Percentiles rank a stretch among this genome's conserved stretches.
phyloP scores from a whole-genome alignment of 2,888 invertebrate genomes.

The Heteromyza rotundicornis region DNA sequence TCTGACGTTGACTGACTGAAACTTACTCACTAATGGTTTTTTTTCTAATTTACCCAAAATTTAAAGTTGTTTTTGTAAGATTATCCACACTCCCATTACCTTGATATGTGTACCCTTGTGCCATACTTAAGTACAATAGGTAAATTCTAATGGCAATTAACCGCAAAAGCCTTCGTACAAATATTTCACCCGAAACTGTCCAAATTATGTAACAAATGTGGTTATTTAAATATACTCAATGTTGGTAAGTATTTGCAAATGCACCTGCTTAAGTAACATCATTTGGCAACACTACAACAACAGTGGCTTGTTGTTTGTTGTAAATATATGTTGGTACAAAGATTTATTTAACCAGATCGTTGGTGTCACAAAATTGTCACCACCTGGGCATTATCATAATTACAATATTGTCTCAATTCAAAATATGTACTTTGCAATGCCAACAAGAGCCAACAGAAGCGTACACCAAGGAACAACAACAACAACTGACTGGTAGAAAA shows the following conservation, averaged over 20 bases:
- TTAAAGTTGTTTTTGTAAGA: too few species aligned
- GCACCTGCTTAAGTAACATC: not conserved
- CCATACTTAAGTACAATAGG: too few species aligned
- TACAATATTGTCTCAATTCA: constrained; percentile 24
- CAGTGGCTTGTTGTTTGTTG: too few species aligned
- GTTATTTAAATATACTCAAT: not conserved
- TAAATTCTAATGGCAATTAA: not conserved
- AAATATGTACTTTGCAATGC: too few species aligned
- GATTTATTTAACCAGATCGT: constrained; percentile 38
- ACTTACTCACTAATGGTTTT: too few species aligned
- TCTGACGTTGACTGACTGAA: too few species aligned
- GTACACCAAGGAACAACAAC: not conserved
- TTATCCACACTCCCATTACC: too few species aligned
- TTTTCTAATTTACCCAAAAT: too few species aligned
- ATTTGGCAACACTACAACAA: not conserved
- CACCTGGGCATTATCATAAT: constrained; percentile 55
- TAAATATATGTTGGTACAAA: constrained; percentile 17
- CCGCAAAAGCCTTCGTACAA: not conserved
- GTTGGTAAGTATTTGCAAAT: not conserved
- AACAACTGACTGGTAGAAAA: not conserved
- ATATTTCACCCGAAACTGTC: not conserved
- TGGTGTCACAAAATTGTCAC: constrained; percentile 40
- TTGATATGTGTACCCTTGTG: too few species aligned
- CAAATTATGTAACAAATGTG: not conserved
- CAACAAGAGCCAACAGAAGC: too few species aligned